Percentiles rank a stretch among this genome's conserved stretches.
Evolutionary conservation across 2,888 invertebrate species (phyloP).

Genomic region (Pecten maximus): DNA sequence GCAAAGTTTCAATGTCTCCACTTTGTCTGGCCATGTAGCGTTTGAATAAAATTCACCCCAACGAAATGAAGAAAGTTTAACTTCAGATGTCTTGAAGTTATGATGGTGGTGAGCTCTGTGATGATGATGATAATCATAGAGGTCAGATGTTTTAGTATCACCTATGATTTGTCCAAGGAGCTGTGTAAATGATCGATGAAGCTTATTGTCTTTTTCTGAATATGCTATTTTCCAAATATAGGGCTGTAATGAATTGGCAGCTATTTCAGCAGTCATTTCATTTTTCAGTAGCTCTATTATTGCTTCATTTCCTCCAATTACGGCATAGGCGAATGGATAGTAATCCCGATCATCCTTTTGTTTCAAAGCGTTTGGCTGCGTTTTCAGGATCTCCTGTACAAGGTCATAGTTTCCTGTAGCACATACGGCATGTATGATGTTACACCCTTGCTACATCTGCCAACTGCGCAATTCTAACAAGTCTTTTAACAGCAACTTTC

Average conservation of each 20-base stretch:
- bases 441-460: background rate
- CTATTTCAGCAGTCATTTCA: background rate
- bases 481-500: background rate
- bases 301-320: slow-evolving; percentile 26
- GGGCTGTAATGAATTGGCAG: background rate
- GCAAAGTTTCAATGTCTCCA: background rate
- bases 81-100: background rate
- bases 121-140: background rate
- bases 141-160: background rate
- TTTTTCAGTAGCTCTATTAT: slow-evolving; percentile 7
- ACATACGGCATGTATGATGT: slow-evolving; percentile 41
- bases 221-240: background rate
- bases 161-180: background rate
- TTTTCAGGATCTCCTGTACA: slow-evolving; percentile 14
- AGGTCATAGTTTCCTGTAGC: background rate
- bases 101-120: too few relatives aligned
- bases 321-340: slow-evolving; percentile 30
- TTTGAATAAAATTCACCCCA: background rate
- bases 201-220: background rate
- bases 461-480: background rate
- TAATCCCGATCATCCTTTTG: background rate
- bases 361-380: background rate
- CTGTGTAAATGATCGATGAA: background rate
- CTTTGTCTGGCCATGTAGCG: background rate
- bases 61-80: background rate